Conservation (phyloP, 2,113 vertebrate genomes). For the Symphodus melops region DNA sequence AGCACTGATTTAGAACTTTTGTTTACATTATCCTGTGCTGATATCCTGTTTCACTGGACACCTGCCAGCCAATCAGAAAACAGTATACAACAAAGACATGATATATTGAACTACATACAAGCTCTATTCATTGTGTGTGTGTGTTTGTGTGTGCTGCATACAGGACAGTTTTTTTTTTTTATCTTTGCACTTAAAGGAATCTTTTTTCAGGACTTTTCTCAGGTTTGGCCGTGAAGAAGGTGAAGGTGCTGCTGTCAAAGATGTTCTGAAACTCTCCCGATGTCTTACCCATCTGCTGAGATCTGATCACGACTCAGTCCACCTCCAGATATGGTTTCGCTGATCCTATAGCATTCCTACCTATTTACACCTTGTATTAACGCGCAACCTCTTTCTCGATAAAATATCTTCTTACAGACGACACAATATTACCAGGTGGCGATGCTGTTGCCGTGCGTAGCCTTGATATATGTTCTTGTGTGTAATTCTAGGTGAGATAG, state of each 20-base stretch:
- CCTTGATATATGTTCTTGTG: neutral
- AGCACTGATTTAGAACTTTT: neutral
- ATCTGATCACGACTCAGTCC: neutral
- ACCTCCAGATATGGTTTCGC: neutral
- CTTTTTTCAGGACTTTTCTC: neutral
- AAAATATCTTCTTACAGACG: neutral
- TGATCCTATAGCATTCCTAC: neutral
- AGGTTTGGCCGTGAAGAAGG: neutral
- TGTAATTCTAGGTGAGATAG: conserved; percentile 10
- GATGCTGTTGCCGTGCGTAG: neutral
- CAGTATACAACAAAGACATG: neutral
- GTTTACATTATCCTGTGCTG: neutral
- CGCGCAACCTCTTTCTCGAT: neutral
- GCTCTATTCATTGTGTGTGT: neutral
- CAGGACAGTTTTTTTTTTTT: conserved; percentile 5
- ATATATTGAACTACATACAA: neutral
- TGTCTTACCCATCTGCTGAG: neutral
- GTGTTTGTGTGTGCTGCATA: neutral
- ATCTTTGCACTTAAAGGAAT: neutral
- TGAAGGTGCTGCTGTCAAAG: neutral
- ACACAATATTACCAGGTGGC: neutral
- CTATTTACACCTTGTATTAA: conserved; percentile 1
- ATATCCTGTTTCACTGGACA: conserved; percentile 7
- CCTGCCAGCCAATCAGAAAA: conserved; percentile 3
- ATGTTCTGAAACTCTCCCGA: neutral